Conservation (phyloP, 2,797 vertebrate species). For the Sebastes ruberrimus region DNA sequence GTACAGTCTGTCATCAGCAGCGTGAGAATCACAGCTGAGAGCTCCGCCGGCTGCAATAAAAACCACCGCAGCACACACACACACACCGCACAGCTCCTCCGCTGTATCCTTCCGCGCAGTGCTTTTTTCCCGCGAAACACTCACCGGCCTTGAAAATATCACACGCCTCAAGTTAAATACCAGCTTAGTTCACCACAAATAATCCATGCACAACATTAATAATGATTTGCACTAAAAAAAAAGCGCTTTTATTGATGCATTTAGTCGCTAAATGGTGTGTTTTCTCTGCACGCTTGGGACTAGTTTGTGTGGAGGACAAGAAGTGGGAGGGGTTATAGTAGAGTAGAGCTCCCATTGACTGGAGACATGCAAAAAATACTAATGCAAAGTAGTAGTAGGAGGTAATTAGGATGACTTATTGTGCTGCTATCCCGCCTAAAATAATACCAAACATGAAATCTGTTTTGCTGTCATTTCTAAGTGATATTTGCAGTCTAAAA, state of each 20-base stretch:
- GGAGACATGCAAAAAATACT: constrained; percentile 49
- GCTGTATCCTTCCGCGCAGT: constrained; percentile 55
- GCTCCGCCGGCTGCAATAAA: constrained; percentile 48
- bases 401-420: constrained; percentile 31
- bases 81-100: background rate
- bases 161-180: background rate
- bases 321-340: constrained; percentile 73
- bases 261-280: fast-evolving
- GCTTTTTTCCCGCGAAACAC: constrained; percentile 67
- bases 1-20: constrained; percentile 42
- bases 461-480: too few relatives aligned
- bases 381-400: constrained; percentile 35
- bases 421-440: constrained; percentile 9
- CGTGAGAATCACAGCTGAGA: constrained; percentile 70
- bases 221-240: fast-evolving
- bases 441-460: background rate
- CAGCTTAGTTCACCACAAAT: fast-evolving
- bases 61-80: constrained; percentile 29
- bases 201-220: fast-evolving
- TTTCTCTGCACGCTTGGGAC: background rate
- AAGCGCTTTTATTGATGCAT: fast-evolving
- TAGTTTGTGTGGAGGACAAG: constrained; percentile 26
- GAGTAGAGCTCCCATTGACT: constrained; percentile 60
- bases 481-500: background rate
- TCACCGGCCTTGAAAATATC: background rate